Evolutionary conservation across 1,140 invertebrate genomes (phyloP).

Genomic region (Drosophila repleta): DNA sequence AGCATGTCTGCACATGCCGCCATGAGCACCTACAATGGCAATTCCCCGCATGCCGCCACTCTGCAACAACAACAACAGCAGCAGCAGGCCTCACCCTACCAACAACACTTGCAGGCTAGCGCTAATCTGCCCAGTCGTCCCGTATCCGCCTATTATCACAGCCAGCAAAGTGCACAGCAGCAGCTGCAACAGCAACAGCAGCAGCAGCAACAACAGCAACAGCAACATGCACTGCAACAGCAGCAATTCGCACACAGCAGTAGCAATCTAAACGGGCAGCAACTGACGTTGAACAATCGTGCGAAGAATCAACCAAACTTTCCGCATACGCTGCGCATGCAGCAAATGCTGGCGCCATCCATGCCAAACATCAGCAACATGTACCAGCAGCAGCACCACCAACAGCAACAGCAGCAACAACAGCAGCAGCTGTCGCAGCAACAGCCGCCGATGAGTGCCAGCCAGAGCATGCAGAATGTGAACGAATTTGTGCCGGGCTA

Average conservation of each 20-base stretch:
- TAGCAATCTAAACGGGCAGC: conserved; percentile 63
- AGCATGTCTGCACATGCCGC: conserved; percentile 70
- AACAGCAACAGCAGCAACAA: conserved; percentile 47
- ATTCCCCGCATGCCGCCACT: conserved; percentile 75
- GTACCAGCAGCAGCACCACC: conserved; percentile 75
- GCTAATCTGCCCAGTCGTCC: conserved; percentile 73
- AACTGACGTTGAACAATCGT: conserved; percentile 75
- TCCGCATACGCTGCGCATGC: conserved; percentile 77
- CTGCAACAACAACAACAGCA: conserved; percentile 57
- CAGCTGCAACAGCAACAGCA: conserved; percentile 64
- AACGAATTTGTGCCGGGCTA: conserved; percentile 61
- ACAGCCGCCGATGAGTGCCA: conserved; percentile 58
- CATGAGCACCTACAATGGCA: conserved; percentile 83
- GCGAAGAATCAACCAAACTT: conserved; percentile 75
- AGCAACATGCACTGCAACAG: conserved; percentile 66
- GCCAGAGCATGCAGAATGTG: conserved; percentile 84
- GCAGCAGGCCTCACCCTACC: conserved; percentile 51
- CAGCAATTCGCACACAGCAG: conserved; percentile 69
- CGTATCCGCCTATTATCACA: conserved; percentile 78
- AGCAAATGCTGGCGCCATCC: conserved; percentile 83
- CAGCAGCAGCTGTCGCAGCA: conserved; percentile 48
- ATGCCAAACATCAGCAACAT: conserved; percentile 84
- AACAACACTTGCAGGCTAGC: conserved; percentile 52
- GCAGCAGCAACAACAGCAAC: conserved; percentile 64
- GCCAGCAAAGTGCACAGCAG: conserved; percentile 62